phyloP scores from a whole-genome alignment of 2,113 vertebrate species.

The Engystomops pustulosus region DNA sequence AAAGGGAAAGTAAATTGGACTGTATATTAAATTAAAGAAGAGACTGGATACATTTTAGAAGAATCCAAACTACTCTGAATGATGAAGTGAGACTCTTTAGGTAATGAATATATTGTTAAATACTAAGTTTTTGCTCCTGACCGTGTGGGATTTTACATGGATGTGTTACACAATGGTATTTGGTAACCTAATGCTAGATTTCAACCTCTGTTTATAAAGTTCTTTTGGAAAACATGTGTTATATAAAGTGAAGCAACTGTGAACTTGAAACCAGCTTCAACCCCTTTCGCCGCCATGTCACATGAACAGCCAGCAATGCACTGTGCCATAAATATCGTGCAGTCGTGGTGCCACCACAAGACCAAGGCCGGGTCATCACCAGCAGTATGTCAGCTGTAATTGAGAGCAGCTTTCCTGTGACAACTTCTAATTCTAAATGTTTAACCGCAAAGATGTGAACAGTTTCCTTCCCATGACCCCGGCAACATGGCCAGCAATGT shows the following conservation, averaged over 20 bases:
- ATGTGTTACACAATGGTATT: not conserved
- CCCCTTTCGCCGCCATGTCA: too few species aligned
- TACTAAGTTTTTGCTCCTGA: not conserved
- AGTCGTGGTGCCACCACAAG: too few species aligned
- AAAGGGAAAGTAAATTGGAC: constrained; percentile 17
- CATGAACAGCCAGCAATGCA: too few species aligned
- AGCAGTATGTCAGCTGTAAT: too few species aligned
- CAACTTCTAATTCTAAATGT: too few species aligned
- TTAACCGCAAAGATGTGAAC: too few species aligned
- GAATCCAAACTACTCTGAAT: not conserved
- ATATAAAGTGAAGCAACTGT: not conserved
- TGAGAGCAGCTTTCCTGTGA: too few species aligned
- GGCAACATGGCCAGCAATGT: too few species aligned
- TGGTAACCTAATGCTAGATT: not conserved
- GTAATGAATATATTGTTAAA: not conserved
- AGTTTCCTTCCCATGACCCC: too few species aligned
- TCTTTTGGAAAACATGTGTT: not conserved
- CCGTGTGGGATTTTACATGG: not conserved
- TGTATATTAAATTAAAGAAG: not conserved
- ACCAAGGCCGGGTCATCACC: too few species aligned
- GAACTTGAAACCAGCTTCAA: too few species aligned
- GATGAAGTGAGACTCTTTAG: not conserved
- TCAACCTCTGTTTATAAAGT: not conserved
- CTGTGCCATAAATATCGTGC: not conserved
- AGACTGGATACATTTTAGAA: not conserved